These are phyloP conservation scores for Cirrhinus mrigala DNA, from an alignment of 2,797 vertebrate species.

Conservation along the genomic window DNA sequence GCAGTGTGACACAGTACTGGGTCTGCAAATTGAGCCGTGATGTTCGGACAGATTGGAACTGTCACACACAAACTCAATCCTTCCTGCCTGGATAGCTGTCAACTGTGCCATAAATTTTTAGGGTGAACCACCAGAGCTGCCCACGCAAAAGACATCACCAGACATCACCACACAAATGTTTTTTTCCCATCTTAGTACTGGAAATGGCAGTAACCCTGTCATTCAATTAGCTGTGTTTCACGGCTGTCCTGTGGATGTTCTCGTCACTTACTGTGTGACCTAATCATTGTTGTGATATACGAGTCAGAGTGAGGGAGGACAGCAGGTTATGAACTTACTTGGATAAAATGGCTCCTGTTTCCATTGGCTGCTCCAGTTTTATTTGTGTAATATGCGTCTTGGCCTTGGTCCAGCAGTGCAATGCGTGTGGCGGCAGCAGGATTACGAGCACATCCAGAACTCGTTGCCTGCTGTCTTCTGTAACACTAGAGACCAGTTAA, in stretches of 20 bases:
- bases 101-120: slow-evolving; percentile 59
- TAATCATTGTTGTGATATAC: slow-evolving; percentile 20
- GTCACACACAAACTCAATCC: slow-evolving; percentile 64
- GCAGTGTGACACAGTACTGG: slow-evolving; percentile 65
- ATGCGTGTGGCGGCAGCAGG: slow-evolving; percentile 68
- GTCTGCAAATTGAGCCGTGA: slow-evolving; percentile 75
- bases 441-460: slow-evolving; percentile 74
- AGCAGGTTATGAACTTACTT: slow-evolving; percentile 21
- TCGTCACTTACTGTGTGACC: neutral
- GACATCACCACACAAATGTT: neutral
- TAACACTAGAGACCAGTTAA: slow-evolving; percentile 64
- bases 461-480: slow-evolving; percentile 70
- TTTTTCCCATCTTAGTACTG: neutral
- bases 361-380: slow-evolving; percentile 68
- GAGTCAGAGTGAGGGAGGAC: slow-evolving; percentile 3
- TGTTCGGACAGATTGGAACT: slow-evolving; percentile 63
- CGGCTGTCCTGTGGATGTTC: slow-evolving; percentile 4
- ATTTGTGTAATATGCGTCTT: slow-evolving; percentile 77
- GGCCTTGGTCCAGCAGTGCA: slow-evolving; percentile 74
- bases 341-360: slow-evolving; percentile 10
- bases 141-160: slow-evolving; percentile 4
- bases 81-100: slow-evolving; percentile 61
- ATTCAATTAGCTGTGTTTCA: neutral
- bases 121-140: neutral
- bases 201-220: slow-evolving; percentile 2